Evolutionary conservation across 1,140 invertebrate species (phyloP).

Genomic region (Ips typographus): DNA sequence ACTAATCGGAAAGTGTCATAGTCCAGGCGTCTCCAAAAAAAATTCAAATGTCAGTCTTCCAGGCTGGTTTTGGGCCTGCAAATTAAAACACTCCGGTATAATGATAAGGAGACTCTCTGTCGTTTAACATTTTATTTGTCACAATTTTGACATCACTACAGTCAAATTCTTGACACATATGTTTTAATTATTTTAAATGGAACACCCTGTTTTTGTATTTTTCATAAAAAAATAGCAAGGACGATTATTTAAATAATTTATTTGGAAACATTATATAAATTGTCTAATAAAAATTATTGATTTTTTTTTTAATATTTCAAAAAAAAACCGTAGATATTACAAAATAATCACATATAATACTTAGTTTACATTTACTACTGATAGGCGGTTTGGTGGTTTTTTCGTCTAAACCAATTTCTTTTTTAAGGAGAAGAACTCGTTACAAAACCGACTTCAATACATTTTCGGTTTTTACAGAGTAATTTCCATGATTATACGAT

Average conservation of each 20-base stretch:
- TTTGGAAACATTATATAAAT: conserved; percentile 28
- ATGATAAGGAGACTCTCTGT: conserved; percentile 20
- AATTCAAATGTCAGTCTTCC: conserved; percentile 53
- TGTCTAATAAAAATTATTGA: conserved; percentile 20
- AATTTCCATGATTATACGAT: too few relatives aligned
- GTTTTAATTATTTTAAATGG: too few relatives aligned
- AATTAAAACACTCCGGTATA: conserved; percentile 49
- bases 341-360: conserved; percentile 35
- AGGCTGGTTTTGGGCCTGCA: conserved; percentile 51
- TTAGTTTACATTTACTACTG: conserved; percentile 20
- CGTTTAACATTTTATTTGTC: too few relatives aligned
- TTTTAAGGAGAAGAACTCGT: too few relatives aligned
- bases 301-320: conserved; percentile 1
- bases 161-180: too few relatives aligned
- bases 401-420: conserved; percentile 4
- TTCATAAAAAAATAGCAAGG: neutral
- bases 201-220: neutral
- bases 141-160: too few relatives aligned
- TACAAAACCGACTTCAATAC: too few relatives aligned
- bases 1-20: conserved; percentile 52
- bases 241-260: conserved; percentile 24
- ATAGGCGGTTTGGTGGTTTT: neutral
- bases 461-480: too few relatives aligned
- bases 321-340: conserved; percentile 22
- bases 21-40: conserved; percentile 53